A percentile compares a stretch with the other conserved stretches of the same genome.
Evolutionary conservation across 2,888 invertebrate species (phyloP).

Genomic region (Carabus problematicus): DNA sequence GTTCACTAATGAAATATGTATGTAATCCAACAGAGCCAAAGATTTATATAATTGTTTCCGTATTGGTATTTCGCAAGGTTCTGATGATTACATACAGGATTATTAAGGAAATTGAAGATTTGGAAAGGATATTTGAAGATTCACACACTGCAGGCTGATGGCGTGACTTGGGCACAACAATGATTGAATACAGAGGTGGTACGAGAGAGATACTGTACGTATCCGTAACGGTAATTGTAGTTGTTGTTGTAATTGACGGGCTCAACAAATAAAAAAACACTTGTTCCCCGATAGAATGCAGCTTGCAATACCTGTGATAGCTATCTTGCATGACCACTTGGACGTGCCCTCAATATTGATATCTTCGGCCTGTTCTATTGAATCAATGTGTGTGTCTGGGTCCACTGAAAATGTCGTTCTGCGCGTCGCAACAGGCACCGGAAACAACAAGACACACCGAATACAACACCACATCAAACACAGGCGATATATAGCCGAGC

Average conservation of each 20-base stretch:
- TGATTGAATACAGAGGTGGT: no score
- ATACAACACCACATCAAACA: conserved; percentile 53
- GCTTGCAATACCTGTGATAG: conserved; percentile 90
- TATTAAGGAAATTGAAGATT: no score
- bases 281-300: conserved; percentile 59
- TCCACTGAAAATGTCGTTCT: conserved; percentile 98
- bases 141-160: no score
- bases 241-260: conserved; percentile 4
- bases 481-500: conserved; percentile 44
- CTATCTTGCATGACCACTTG: conserved; percentile 99
- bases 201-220: no score
- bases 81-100: no score
- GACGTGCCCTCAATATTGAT: conserved; percentile 98
- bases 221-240: background rate
- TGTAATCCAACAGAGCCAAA: no score
- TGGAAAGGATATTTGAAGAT: no score
- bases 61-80: no score
- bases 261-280: conserved; percentile 23
- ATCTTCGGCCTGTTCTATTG: conserved; percentile 96
- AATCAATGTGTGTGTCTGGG: conserved; percentile 97
- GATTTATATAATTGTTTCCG: no score
- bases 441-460: conserved; percentile 59
- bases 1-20: no score
- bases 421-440: conserved; percentile 60
- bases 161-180: no score